These are phyloP conservation scores for Eulemur mongoz DNA, from an alignment of 2,797 vertebrate genomes.

Conservation along the genomic window DNA sequence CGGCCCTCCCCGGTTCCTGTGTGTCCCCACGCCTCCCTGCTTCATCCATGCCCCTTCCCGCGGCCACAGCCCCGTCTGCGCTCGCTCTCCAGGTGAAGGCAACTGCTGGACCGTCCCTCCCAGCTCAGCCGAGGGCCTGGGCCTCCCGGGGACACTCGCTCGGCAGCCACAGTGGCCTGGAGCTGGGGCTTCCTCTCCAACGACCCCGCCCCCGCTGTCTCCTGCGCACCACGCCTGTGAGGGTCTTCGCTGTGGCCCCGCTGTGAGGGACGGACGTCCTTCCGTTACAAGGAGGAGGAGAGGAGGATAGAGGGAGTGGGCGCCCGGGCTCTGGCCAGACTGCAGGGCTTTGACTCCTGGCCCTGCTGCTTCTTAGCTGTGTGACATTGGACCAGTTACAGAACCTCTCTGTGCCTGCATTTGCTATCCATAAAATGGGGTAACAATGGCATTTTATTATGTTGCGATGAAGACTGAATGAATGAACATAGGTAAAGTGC, in stretches of 20 bases:
- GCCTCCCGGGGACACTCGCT: not conserved
- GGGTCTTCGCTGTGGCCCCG: no score
- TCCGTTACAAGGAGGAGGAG: rapidly evolving
- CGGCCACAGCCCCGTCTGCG: not conserved
- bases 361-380: not conserved
- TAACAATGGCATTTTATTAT: not conserved
- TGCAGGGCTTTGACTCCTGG: no score
- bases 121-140: not conserved
- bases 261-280: not conserved
- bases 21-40: no score
- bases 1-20: rapidly evolving
- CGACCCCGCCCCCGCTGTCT: not conserved
- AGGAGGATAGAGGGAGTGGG: rapidly evolving
- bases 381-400: not conserved
- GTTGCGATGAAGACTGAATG: not conserved
- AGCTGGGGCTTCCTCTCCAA: not conserved
- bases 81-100: rapidly evolving
- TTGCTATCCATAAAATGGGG: not conserved
- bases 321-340: not conserved
- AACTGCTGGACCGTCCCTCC: no score
- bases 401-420: not conserved
- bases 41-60: rapidly evolving
- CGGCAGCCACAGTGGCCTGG: not conserved
- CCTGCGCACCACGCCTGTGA: no score
- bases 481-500: not conserved